Base-by-base conservation (phyloP, 2,797 vertebrate genomes). In the Australoheros facetus region DNA sequence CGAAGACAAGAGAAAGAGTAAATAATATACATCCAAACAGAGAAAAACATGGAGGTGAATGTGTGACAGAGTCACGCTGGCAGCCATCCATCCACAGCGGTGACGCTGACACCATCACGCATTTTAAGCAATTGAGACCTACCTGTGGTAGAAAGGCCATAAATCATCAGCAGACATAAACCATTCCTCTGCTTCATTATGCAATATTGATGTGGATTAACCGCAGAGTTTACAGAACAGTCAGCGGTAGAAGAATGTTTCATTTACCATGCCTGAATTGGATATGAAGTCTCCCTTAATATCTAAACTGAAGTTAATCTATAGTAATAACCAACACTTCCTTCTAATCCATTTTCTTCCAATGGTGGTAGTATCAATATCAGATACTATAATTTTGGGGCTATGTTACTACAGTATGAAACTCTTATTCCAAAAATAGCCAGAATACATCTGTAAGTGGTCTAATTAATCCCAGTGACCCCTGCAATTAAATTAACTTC, bases 71-170 rank as follows among this genome's bases (percentile, higher is more conserved):
- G 85, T 87, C 86, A 26, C 79, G 89, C 91, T 92, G 88, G 88
- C 85, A 89, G 83, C 79, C 90, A 85, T 93, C 88, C 85, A 89
- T 90, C 88, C 84, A 79, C 80, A 80, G 87, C 89, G 37, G 89
- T 30, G 84, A 81, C 78, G 79, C 87, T 85, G 93, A 94, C 90
- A 88, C 85, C 86, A 90, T 93, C 89, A 88, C 66, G 32, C 51
- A 70, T 88, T 91, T 92, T 91, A 78, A 81, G 78, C 90, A 92
- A 93, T 94, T 93, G 93, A 90, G 83, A 88, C 64, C 28, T 71
- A 91, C 88, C 77, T 60, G 28, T 11, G 19, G 71, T 14, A 70
- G 77, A 85, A 75, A 82, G 80, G 57, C 80, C 78, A 89, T 93
- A 91, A 94, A 94, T 95, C 92, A 90, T 74, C 83, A 72, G 80